Conservation (phyloP, 2,797 vertebrate genomes). For the Sebastolobus altivelis region DNA sequence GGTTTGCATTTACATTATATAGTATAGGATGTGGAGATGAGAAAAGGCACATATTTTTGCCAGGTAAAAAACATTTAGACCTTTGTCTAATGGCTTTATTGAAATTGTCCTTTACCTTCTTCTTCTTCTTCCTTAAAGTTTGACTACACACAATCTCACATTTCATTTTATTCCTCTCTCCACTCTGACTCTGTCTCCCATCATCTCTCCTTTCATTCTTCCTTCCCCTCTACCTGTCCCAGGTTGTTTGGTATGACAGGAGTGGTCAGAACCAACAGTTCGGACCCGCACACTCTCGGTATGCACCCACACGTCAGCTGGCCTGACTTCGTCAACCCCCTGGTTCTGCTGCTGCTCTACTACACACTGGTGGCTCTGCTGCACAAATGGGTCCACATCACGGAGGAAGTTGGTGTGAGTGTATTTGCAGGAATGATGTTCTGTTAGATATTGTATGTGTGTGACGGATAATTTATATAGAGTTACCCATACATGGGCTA, state of each 20-base stretch:
- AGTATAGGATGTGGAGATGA: neutral
- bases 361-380: constrained; percentile 85
- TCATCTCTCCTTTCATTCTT: neutral
- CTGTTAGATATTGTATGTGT: neutral
- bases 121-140: neutral
- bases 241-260: constrained; percentile 89
- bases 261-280: constrained; percentile 82
- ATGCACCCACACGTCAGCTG: constrained; percentile 83
- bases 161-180: neutral
- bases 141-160: neutral
- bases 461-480: neutral
- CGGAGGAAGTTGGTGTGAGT: constrained; percentile 66
- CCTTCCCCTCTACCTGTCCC: constrained; percentile 21
- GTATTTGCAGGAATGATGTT: neutral
- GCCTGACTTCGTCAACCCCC: constrained; percentile 86
- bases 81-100: neutral
- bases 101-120: neutral
- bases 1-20: neutral
- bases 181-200: neutral
- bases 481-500: neutral
- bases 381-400: constrained; percentile 79
- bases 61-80: neutral
- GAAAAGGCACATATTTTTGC: neutral
- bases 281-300: constrained; percentile 77
- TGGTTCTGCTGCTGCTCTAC: constrained; percentile 87